A percentile compares a stretch with the other conserved stretches of the same genome.
Conservation (phyloP, 2,888 invertebrate species). For the Hyalella azteca region DNA sequence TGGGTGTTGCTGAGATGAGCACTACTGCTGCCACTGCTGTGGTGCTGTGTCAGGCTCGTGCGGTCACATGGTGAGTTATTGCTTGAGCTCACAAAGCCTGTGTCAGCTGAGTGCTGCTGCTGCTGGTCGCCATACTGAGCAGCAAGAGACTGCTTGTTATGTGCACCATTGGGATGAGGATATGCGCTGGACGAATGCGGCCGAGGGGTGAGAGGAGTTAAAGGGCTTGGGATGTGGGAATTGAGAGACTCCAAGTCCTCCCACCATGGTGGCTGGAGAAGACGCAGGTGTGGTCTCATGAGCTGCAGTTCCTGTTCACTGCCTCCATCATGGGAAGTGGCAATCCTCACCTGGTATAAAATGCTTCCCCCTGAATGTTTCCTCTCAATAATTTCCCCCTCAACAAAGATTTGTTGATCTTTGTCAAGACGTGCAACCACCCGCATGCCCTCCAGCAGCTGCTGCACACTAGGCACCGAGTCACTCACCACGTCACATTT, state of each 20-base stretch:
- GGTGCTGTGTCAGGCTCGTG: not conserved
- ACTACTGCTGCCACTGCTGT: slow-evolving; percentile 18
- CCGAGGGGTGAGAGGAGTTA: slow-evolving; percentile 10
- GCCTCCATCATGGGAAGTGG: slow-evolving; percentile 60
- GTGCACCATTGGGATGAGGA: slow-evolving; percentile 43
- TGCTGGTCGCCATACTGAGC: slow-evolving; percentile 40
- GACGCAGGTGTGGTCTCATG: slow-evolving; percentile 85
- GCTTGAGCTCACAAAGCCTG: slow-evolving; percentile 44
- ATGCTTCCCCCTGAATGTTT: slow-evolving; percentile 5
- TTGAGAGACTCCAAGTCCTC: slow-evolving; percentile 77
- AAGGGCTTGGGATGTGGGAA: slow-evolving; percentile 37
- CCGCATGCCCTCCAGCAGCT: slow-evolving; percentile 78
- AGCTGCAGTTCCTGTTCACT: slow-evolving; percentile 70
- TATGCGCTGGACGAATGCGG: slow-evolving; percentile 39
- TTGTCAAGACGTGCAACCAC: slow-evolving; percentile 72
- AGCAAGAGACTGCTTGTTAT: slow-evolving; percentile 8
- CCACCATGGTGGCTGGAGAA: slow-evolving; percentile 94
- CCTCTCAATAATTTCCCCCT: slow-evolving; percentile 79
- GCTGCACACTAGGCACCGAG: slow-evolving; percentile 79
- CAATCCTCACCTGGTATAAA: not conserved
- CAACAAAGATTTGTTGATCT: slow-evolving; percentile 74
- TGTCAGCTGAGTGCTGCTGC: slow-evolving; percentile 31
- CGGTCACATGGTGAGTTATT: slow-evolving; percentile 51
- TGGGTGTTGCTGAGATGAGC: not conserved
- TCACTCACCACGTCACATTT: slow-evolving; percentile 90